Base-by-base conservation (phyloP, 2,113 vertebrate species). In the Catharus fuscescens region DNA sequence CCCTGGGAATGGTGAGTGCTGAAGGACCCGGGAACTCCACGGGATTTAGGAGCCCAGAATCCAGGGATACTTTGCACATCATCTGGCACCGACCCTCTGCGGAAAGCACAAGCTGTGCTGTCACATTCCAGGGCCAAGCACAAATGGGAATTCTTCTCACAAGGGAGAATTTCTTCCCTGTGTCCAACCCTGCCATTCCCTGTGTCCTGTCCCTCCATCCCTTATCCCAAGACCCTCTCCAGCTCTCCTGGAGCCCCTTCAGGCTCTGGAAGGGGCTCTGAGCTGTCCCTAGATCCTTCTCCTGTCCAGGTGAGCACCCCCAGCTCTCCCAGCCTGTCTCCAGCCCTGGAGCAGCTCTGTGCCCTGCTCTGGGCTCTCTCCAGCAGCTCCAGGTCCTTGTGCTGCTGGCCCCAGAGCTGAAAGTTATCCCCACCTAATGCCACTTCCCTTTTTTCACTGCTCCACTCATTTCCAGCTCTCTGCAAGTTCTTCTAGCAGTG, bases 1-100 rank as follows among this genome's bases (percentile, higher is more conserved):
- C 59, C 32, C 13, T 38, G 44, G 2, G 3, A 50, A 44, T 11
- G n/a, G 38, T 0, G 0, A 61, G 26, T 15, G 48, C 32, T 32
- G 62, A 62, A 64, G 81, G 32, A 80, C 29, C 57, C 57, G 18
- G 65, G 32, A 32, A 14, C 14, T 36, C 23, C 11, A 26, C 19
- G 20, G 17, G 19, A 52, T 0, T 0, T 0, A 50, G 62, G 14
- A 86, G 40, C 52, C 45, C n/a, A 14, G 12, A 56, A 60, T 6
- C 28, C 64, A 40, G 60, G 34, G 45, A 59, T 50, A 50, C 62
- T 52, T 66, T 52, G 50, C 52, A 11, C 50, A 21, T 21, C 3
- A 0, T 21, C 40, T 32, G 86, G 48, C 31, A 73, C 21, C 2
- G 1, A 14, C 14, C 2, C 2, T 13, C 79, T 18, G 3, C 38